Base-by-base conservation (phyloP, 1,140 invertebrate species). In the Caerostris extrusa region DNA sequence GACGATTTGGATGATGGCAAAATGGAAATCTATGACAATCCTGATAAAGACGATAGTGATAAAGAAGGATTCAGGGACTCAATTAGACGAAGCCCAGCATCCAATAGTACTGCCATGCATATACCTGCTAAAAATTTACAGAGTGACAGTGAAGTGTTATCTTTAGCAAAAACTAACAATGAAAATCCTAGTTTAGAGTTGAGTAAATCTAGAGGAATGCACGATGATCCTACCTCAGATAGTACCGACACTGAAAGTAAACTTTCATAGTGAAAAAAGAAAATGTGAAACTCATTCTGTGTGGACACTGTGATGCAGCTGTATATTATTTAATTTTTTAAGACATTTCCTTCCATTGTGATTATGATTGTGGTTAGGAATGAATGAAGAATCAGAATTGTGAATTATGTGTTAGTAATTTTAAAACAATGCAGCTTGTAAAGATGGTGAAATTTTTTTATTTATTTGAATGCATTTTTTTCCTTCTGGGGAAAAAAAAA, bases 1-100 rank as follows among this genome's bases (percentile, higher is more conserved):
- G 95, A 94, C 69, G 95, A 95, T 53, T 58, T 95, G 56, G 94
- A 95, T 50, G 93, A 95, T 57, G 67, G 60, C 4, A 94, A 94
- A 67, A 89, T 94, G 81, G 94, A 94, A 50, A 93, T 58, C 14
- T 91, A 58, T 61, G 94, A 94, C 77, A 94, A 85, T 91, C 61
- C 90, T 3, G 92, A 86, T 12, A 91, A 89, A 87, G 90, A 94
- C 58, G 91, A 94, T 55, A 93, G 90, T 83, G 93, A 94, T 69
- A 90, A 61, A 61, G 94, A 95, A 71, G 77, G 67, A 17, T 94
- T 90, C 64, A 94, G 93, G 88, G 93, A 94, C 93, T 53, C 57
- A 67, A 17, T 53, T 10, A 71, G 88, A 50, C 60, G 56, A 10
- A 83, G 82, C 53, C 60, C 77, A 55, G 58, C 82, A 34, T 53